Percentiles rank a stretch among this genome's conserved stretches.
phyloP scores from a whole-genome alignment of 2,888 invertebrate species.

The Ischnura elegans region DNA sequence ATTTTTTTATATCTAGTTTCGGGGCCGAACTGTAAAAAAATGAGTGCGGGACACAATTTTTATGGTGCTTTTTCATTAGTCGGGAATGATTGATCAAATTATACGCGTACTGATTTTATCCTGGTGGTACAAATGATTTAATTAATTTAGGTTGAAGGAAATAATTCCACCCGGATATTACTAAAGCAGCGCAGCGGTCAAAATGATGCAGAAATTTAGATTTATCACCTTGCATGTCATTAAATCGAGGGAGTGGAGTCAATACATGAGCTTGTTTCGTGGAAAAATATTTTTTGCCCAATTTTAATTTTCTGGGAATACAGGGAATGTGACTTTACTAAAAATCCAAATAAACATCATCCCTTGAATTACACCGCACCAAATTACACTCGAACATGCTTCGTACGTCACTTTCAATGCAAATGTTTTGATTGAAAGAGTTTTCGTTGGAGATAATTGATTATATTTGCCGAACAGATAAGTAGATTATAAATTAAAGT shows the following conservation, averaged over 20 bases:
- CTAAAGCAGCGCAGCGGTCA: slow-evolving; percentile 29
- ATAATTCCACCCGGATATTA: slow-evolving; percentile 34
- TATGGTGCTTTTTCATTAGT: slow-evolving; percentile 8
- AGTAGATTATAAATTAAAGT: too few relatives aligned
- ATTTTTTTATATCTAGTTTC: too few relatives aligned
- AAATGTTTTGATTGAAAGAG: background rate
- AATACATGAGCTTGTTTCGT: background rate
- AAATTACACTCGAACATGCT: slow-evolving; percentile 13
- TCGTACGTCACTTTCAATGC: background rate
- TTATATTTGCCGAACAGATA: too few relatives aligned
- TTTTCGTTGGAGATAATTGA: background rate
- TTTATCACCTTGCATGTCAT: slow-evolving; percentile 37
- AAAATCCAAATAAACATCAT: background rate
- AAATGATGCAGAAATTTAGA: slow-evolving; percentile 20
- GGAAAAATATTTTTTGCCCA: background rate
- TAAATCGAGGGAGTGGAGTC: slow-evolving; percentile 42
- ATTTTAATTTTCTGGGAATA: background rate
- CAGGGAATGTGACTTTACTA: background rate
- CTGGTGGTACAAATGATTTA: slow-evolving; percentile 4
- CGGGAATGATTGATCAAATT: slow-evolving; percentile 33
- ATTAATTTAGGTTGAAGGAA: slow-evolving; percentile 24
- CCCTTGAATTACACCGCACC: background rate
- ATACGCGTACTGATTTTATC: background rate
- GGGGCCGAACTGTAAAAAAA: background rate
- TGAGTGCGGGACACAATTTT: background rate